Conservation (phyloP, 2,888 invertebrate species). For the Drosophila robusta region DNA sequence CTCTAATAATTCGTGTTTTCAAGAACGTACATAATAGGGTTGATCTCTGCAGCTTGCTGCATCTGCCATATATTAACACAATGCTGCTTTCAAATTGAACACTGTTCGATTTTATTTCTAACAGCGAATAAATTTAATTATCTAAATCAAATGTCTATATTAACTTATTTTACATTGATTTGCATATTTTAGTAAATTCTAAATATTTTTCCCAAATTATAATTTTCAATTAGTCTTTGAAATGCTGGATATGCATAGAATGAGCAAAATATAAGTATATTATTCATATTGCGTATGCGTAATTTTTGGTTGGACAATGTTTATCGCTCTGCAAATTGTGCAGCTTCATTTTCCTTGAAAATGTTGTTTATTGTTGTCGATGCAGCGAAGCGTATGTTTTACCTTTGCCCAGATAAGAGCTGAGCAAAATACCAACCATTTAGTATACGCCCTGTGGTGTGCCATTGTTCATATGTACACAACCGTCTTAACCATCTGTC, state of each 20-base stretch:
- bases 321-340: slow-evolving; percentile 29
- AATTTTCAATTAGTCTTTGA: neutral
- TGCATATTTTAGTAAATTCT: neutral
- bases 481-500: slow-evolving; percentile 3
- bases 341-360: slow-evolving; percentile 16
- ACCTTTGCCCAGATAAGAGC: slow-evolving; percentile 47
- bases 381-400: slow-evolving; percentile 41
- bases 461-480: slow-evolving; percentile 22
- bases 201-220: too few relatives aligned
- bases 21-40: too few relatives aligned
- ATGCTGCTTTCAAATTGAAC: too few relatives aligned
- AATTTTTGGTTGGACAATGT: slow-evolving; percentile 19
- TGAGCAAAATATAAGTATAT: slow-evolving; percentile 1
- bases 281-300: slow-evolving; percentile 17
- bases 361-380: slow-evolving; percentile 23
- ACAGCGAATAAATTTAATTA: neutral
- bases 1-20: too few relatives aligned
- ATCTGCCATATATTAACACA: too few relatives aligned
- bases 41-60: too few relatives aligned
- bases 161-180: neutral
- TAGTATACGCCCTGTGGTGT: slow-evolving; percentile 33
- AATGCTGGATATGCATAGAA: neutral
- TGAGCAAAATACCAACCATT: slow-evolving; percentile 29
- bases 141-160: neutral
- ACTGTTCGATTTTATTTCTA: too few relatives aligned